Conservation (phyloP, 2,113 vertebrate species). For the Carassius auratus region DNA sequence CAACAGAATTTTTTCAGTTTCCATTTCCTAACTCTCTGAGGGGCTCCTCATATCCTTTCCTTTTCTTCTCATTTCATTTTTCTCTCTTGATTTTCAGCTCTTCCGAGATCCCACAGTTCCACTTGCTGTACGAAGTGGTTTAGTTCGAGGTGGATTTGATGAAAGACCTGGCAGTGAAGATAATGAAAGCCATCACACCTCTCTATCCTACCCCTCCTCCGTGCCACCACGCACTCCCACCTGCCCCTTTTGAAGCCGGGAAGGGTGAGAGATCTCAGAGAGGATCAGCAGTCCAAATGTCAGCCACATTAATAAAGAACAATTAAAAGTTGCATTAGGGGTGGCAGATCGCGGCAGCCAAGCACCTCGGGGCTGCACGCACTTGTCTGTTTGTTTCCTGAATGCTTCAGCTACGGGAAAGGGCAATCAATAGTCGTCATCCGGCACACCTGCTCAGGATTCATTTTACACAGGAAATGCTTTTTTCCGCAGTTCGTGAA, state of each 20-base stretch:
- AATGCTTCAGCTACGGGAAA: constrained; percentile 87
- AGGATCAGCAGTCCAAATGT: constrained; percentile 82
- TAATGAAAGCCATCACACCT: constrained; percentile 73
- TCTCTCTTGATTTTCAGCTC: constrained; percentile 64
- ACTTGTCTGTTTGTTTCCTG: constrained; percentile 88
- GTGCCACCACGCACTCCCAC: constrained; percentile 24
- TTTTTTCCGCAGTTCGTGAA: constrained; percentile 45
- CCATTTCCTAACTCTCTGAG: neutral
- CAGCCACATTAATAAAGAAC: constrained; percentile 84
- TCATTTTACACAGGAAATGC: constrained; percentile 52
- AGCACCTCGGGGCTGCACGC: constrained; percentile 71
- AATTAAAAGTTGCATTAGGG: constrained; percentile 83
- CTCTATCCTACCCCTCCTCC: constrained; percentile 22
- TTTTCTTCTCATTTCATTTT: constrained; percentile 36
- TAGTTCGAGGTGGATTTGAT: constrained; percentile 85
- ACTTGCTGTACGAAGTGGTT: constrained; percentile 82
- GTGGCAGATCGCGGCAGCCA: constrained; percentile 64
- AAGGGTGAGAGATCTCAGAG: constrained; percentile 66
- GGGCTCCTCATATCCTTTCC: neutral
- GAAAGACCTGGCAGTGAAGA: constrained; percentile 88
- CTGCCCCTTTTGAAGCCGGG: constrained; percentile 48
- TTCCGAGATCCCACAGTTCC: constrained; percentile 87
- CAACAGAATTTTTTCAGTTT: neutral
- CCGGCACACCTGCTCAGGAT: constrained; percentile 57
- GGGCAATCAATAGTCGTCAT: constrained; percentile 91